phyloP scores from a whole-genome alignment of 64 coral and sea anemone species.

The Pocillopora damicornis region DNA sequence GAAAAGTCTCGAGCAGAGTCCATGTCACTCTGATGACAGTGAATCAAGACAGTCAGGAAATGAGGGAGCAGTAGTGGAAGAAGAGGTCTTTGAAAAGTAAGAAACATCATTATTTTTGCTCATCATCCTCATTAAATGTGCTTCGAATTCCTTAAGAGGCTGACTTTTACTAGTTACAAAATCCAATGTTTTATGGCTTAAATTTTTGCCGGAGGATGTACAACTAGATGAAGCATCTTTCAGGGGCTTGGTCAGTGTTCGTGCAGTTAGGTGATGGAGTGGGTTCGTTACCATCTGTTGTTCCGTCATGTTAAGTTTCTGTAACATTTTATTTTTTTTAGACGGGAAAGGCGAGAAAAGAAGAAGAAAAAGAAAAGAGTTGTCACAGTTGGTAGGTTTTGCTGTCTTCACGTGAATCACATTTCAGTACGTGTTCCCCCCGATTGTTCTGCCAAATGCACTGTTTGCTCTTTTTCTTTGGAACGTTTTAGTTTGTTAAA shows the following conservation, averaged over 20 bases:
- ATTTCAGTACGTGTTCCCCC: background rate
- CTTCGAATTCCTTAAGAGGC: background rate
- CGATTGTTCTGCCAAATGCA: background rate
- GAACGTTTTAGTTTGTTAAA: background rate
- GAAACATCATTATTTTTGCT: background rate
- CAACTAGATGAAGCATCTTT: too few relatives aligned
- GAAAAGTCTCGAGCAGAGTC: constrained; percentile 7
- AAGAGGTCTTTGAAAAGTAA: constrained; percentile 27
- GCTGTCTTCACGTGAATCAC: background rate
- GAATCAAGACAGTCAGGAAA: constrained; percentile 29
- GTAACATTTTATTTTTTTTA: background rate
- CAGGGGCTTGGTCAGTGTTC: too few relatives aligned
- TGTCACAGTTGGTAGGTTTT: constrained; percentile 51
- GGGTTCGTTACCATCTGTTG: background rate
- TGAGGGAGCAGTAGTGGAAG: constrained; percentile 17
- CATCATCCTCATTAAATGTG: too few relatives aligned
- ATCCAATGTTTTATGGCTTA: too few relatives aligned
- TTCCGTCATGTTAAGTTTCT: background rate
- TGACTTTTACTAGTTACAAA: too few relatives aligned
- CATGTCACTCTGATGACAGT: constrained; percentile 50
- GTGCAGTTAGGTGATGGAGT: too few relatives aligned
- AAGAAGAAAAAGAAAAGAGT: constrained; percentile 60
- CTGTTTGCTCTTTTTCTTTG: background rate
- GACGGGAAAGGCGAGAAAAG: constrained; percentile 41
- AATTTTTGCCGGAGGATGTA: too few relatives aligned